These are phyloP conservation scores for Echinarachnius parma DNA, from an alignment of 53 echinoderm and acorn worm genomes.

Conservation along the genomic window DNA sequence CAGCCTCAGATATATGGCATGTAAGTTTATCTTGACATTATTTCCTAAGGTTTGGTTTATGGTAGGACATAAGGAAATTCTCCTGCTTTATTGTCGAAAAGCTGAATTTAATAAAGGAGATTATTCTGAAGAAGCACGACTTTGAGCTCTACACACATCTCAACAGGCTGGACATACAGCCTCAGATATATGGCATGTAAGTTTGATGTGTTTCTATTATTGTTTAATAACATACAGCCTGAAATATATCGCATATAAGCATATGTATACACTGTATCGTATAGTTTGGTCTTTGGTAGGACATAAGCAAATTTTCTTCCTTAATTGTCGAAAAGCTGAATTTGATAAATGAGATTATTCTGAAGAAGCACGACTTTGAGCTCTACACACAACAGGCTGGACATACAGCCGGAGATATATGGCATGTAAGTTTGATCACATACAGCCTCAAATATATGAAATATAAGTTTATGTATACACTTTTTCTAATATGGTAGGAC, in stretches of 20 bases:
- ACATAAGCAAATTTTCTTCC: no score
- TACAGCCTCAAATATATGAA: no score
- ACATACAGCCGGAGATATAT: slow-evolving; percentile 92
- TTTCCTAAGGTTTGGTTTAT: no score
- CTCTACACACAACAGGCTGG: slow-evolving; percentile 75
- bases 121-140: slow-evolving; percentile 74
- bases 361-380: slow-evolving; percentile 71
- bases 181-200: slow-evolving; percentile 97
- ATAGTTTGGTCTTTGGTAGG: no score
- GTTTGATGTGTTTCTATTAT: no score
- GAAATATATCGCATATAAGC: slow-evolving; percentile 96
- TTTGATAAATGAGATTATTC: slow-evolving; percentile 73
- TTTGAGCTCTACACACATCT: slow-evolving; percentile 79
- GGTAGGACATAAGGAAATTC: no score
- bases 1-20: slow-evolving; percentile 96
- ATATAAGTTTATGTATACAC: no score
- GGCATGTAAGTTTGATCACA: slow-evolving; percentile 99
- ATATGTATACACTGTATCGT: no score
- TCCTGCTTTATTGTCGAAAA: no score
- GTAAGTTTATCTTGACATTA: no score
- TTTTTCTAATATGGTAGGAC: no score
- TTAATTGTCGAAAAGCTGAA: no score
- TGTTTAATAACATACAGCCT: slow-evolving; percentile 89
- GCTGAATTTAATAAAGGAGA: slow-evolving; percentile 74
- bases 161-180: slow-evolving; percentile 78